A percentile compares a stretch with the other conserved stretches of the same genome.
phyloP scores from a whole-genome alignment of 2,888 invertebrate species.

The Melolontha melolontha region DNA sequence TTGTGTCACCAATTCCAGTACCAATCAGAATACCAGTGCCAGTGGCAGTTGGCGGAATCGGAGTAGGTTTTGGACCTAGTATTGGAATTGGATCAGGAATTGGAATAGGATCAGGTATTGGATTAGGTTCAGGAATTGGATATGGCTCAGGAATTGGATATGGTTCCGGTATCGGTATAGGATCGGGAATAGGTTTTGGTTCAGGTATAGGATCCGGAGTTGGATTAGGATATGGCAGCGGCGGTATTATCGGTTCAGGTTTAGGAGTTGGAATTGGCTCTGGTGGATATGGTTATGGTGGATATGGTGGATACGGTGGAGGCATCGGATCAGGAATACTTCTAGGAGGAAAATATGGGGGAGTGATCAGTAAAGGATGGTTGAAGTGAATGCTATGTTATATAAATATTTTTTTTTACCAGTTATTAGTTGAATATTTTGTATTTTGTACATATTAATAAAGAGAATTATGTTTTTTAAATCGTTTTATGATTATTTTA shows the following conservation, averaged over 20 bases:
- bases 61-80: slow-evolving; percentile 41
- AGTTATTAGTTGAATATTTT: slow-evolving; percentile 10
- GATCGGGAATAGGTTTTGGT: slow-evolving; percentile 24
- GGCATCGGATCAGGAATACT: slow-evolving; percentile 81
- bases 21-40: slow-evolving; percentile 55
- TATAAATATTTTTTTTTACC: background rate
- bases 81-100: slow-evolving; percentile 41
- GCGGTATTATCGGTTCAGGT: slow-evolving; percentile 43
- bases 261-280: slow-evolving; percentile 34
- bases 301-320: slow-evolving; percentile 62
- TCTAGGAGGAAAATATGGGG: slow-evolving; percentile 62
- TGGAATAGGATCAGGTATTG: slow-evolving; percentile 32
- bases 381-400: slow-evolving; percentile 23
- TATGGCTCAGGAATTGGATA: slow-evolving; percentile 45
- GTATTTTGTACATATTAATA: slow-evolving; percentile 19
- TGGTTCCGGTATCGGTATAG: slow-evolving; percentile 38
- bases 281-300: slow-evolving; percentile 38
- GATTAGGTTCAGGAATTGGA: slow-evolving; percentile 28
- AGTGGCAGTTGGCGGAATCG: slow-evolving; percentile 50
- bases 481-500: too few relatives aligned
- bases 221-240: slow-evolving; percentile 45
- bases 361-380: slow-evolving; percentile 29
- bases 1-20: slow-evolving; percentile 54
- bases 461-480: slow-evolving; percentile 24
- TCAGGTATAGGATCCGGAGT: slow-evolving; percentile 41